Evolutionary conservation across 2,797 vertebrate species (phyloP).

Genomic region (Odontamblyopus lacepedii): DNA sequence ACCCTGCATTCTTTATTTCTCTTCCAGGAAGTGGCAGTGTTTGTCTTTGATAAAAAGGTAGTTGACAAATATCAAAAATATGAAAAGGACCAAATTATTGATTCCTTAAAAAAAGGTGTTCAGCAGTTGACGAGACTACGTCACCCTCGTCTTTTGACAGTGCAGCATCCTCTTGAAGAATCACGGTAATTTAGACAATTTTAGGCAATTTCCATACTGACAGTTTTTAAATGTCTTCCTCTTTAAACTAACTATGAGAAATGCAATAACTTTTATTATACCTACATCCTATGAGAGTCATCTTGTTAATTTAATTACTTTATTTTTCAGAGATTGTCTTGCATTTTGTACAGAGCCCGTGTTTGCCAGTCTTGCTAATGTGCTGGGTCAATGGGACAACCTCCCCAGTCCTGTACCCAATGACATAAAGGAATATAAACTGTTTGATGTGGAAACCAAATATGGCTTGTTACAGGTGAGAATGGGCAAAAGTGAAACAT

Average conservation of each 20-base stretch:
- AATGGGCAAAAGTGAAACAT: neutral
- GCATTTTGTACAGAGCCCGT: conserved; percentile 98
- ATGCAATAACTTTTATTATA: neutral
- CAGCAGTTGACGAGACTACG: conserved; percentile 95
- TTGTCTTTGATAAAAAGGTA: conserved; percentile 98
- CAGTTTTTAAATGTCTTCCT: no score
- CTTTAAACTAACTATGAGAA: neutral
- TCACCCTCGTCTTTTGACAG: conserved; percentile 94
- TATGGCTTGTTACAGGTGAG: conserved; percentile 96
- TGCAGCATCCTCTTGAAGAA: conserved; percentile 97
- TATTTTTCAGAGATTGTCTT: conserved; percentile 86
- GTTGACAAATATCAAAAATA: conserved; percentile 96
- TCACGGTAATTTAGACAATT: conserved; percentile 83
- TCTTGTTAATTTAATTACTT: neutral
- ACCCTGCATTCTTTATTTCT: conserved; percentile 19
- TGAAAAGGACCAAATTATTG: conserved; percentile 97
- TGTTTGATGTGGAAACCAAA: conserved; percentile 96
- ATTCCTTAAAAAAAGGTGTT: conserved; percentile 92
- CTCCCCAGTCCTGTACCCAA: conserved; percentile 89
- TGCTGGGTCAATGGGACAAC: conserved; percentile 95
- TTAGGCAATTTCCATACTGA: conserved; percentile 2
- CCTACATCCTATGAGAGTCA: neutral
- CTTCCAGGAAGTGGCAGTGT: conserved; percentile 96
- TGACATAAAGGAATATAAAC: conserved; percentile 96
- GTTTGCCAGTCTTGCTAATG: conserved; percentile 95